Conservation (phyloP, 1,140 invertebrate genomes). For the Batillaria attramentaria region DNA sequence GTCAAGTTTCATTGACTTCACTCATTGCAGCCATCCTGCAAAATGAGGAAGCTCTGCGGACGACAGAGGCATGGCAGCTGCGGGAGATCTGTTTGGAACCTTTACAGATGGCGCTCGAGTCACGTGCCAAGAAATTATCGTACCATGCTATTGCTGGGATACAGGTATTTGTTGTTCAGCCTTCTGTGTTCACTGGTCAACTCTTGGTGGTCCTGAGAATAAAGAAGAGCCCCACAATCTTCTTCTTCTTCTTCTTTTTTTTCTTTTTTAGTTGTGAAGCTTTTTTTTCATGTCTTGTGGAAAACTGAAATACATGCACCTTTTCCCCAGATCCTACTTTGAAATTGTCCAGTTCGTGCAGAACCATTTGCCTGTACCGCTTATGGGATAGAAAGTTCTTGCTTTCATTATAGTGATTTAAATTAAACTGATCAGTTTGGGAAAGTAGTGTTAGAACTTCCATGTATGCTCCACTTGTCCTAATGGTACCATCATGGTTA, state of each 20-base stretch:
- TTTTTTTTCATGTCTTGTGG: not conserved
- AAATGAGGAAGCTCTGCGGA: slow-evolving; percentile 82
- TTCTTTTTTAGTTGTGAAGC: no score
- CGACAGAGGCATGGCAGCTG: slow-evolving; percentile 87
- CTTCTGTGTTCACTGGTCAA: not conserved
- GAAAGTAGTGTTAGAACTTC: no score
- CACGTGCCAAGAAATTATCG: slow-evolving; percentile 86
- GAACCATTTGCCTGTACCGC: no score
- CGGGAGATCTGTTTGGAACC: slow-evolving; percentile 84
- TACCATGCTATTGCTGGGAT: slow-evolving; percentile 86
- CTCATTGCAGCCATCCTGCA: slow-evolving; percentile 82
- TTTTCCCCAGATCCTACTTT: no score
- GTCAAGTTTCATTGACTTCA: not conserved
- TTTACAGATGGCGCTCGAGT: slow-evolving; percentile 89
- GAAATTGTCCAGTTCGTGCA: no score
- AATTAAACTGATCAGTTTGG: no score
- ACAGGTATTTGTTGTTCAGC: slow-evolving; percentile 49
- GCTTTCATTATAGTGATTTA: no score
- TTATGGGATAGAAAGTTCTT: no score
- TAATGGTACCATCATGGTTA: no score
- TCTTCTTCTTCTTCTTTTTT: not conserved
- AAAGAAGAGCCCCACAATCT: not conserved
- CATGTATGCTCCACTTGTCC: no score
- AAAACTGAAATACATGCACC: slow-evolving; percentile 1
- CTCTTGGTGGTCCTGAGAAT: not conserved